Conservation (phyloP, 2,113 vertebrate genomes). For the Stictonetta naevosa region DNA sequence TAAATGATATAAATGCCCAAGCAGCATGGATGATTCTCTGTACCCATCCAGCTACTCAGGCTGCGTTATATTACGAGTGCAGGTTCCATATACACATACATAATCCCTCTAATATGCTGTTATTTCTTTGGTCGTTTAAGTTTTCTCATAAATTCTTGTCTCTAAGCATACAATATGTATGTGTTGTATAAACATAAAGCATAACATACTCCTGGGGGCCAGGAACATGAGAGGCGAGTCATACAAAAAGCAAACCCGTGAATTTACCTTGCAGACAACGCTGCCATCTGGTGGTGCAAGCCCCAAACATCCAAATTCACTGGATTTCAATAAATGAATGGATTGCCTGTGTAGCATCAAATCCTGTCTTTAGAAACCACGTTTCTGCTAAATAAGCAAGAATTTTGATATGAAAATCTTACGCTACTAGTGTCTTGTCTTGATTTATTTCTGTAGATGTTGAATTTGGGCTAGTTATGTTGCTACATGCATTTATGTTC, state of each 20-base stretch:
- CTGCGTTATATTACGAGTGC: background rate
- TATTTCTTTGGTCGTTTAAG: background rate
- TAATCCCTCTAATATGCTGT: background rate
- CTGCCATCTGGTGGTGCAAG: slow-evolving; percentile 77
- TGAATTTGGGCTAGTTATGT: background rate
- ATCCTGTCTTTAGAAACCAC: background rate
- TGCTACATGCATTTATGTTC: background rate
- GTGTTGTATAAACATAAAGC: background rate
- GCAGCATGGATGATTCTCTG: background rate
- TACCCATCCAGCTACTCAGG: background rate
- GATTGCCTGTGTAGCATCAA: accelerated
- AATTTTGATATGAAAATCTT: background rate
- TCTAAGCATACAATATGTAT: background rate
- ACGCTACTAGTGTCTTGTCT: background rate
- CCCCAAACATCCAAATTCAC: background rate
- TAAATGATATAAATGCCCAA: background rate
- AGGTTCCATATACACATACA: background rate
- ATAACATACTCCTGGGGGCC: background rate
- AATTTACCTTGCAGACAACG: slow-evolving; percentile 20
- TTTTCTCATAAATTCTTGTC: background rate
- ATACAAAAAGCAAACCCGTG: background rate
- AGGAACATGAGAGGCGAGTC: background rate
- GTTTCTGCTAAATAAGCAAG: background rate
- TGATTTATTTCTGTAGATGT: background rate
- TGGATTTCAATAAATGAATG: accelerated